phyloP scores from a whole-genome alignment of 2,797 vertebrate genomes.

The Petrocephalus schoutedeni region DNA sequence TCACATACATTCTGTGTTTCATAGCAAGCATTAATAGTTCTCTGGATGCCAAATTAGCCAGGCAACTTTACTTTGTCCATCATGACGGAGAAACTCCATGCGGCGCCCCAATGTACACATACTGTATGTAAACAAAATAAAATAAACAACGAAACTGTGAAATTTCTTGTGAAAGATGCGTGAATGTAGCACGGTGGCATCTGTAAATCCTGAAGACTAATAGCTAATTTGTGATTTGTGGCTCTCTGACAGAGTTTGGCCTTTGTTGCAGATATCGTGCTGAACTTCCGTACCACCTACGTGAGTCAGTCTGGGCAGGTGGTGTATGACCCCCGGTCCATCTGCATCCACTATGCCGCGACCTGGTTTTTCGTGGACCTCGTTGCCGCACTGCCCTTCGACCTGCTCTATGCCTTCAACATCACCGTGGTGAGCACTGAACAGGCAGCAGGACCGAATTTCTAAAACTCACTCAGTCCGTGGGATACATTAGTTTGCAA shows the following conservation, averaged over 20 bases:
- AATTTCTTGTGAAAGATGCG: background rate
- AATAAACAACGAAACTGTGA: background rate
- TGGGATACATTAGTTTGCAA: background rate
- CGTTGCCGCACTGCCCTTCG: conserved; percentile 88
- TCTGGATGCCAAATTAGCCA: background rate
- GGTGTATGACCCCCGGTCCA: conserved; percentile 81
- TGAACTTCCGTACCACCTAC: conserved; percentile 92
- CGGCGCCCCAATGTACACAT: background rate
- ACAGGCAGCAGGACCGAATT: background rate
- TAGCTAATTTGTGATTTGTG: background rate
- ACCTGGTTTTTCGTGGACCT: conserved; percentile 96
- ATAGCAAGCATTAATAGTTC: background rate
- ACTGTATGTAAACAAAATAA: background rate
- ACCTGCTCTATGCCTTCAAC: conserved; percentile 91
- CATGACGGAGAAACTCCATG: background rate
- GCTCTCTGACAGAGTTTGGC: background rate
- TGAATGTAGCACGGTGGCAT: background rate
- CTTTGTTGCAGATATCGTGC: conserved; percentile 75
- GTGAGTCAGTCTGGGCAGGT: conserved; percentile 93
- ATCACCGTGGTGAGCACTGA: conserved; percentile 77
- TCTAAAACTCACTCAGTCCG: background rate
- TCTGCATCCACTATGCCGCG: conserved; percentile 86
- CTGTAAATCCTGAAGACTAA: background rate
- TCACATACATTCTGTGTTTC: background rate
- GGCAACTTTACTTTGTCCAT: background rate